Base-by-base conservation (phyloP, 2,888 invertebrate genomes). In the Phyto melanocephala region DNA sequence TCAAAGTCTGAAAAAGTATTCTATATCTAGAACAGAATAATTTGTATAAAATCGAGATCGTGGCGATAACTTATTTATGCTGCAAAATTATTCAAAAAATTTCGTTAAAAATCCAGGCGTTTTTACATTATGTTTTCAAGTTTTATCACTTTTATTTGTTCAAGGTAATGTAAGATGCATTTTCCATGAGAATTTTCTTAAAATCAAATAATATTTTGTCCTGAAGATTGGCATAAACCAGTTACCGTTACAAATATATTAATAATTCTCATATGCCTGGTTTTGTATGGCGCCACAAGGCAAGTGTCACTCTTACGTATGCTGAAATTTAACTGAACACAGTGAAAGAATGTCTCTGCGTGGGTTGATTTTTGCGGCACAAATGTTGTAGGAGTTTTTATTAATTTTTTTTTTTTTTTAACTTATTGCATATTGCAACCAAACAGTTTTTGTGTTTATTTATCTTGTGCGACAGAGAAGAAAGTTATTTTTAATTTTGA, bases 301-400 rank as follows among this genome's bases (percentile, higher is more conserved):
- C 42, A 45, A 45, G 11, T 45, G 56, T 58, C 56, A 58, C 33
- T 20, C 13, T 20, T 17, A 1, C 13, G 50, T 42, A 52, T 37
- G 28, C 40, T 72, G 35, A 8, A 52, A 24, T 22, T 54, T 40
- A 33, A 4, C 1, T n/a, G 17, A 45, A 45, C 42, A 15, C 10
- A 50, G 4, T 5, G 20, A 3, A 52, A 52, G 11, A 62, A 52
- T 40, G n/a, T 17, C 40, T 72, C 5, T 20, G 72, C 40, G 72
- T 72, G n/a, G 62, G 72, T 4, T 40, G 52, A 20, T 3, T 52
- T 40, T 42, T 62, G 37, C 17, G 15, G 40, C 40, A 42, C 17
- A 52, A 52, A 52, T 28, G 8, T 42, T 40, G 72, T 72, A 52
- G 72, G 72, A 50, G 72, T 72, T 62, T 60, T n/a, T n/a, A n/a